Evolutionary conservation across 2,888 invertebrate genomes (phyloP), one percentile per base, ranked within the genome.

Genomic region (Synergus laeviventris): DNA sequence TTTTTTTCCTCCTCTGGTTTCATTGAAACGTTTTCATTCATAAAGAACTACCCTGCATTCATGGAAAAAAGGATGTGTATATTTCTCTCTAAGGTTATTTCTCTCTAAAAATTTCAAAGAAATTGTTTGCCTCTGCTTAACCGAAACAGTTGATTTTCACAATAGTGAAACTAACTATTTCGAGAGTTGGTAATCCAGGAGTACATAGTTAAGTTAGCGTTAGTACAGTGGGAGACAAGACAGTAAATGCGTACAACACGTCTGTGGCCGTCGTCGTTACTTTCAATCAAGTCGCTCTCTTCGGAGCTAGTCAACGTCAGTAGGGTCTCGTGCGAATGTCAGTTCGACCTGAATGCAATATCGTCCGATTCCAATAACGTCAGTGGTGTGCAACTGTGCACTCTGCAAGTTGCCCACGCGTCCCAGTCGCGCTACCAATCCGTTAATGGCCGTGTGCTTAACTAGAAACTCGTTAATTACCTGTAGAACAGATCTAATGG

Each of bases 161-260:
- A 12, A 12, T 18, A n/a, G 21, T 21, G 56, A 56, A 56, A 18
- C 12, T 21, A 21, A 56, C 18, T 21, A 18, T 11, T 21, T 56
- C 21, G 12, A 56, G 21, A 56, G 21, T 56, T 12, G 21, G 56
- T 56, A 21, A 56, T 56, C 42, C 60, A 74, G 74, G 73, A 70
- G 75, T 74, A 64, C 45, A 76, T 78, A 78, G 79, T 81, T 80
- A 76, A 80, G 86, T 84, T 84, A 85, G 86, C 83, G 82, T 84
- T 86, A 54, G 77, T 49, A 70, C 64, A 73, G 54, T 74, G 77
- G 73, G 74, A 79, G 79, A 79, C 82, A 76, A 77, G 84, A 84
- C 84, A 80, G 86, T 85, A 84, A 87, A 87, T 86, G 85, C 84
- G 84, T 81, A 83, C 82, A 76, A 80, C 81, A 82, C 83, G 85